Evolutionary conservation across 2,113 vertebrate genomes (phyloP).

Genomic region (Proterorhinus semilunaris): DNA sequence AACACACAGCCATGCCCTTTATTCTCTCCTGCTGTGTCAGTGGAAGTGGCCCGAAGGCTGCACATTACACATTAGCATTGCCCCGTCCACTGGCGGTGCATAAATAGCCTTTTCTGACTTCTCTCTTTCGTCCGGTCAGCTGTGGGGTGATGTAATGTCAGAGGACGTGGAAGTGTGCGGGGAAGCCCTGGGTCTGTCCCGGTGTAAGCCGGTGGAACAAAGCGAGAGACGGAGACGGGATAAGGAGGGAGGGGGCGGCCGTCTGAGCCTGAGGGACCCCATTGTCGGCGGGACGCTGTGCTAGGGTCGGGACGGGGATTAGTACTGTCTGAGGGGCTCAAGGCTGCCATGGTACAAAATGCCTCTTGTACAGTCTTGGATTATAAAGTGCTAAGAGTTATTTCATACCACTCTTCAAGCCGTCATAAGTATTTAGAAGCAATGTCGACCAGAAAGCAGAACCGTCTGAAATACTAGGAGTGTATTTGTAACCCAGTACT

Average conservation of each 20-base stretch:
- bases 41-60: conserved; percentile 17
- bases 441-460: no score
- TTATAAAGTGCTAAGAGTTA: background rate
- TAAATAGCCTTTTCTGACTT: conserved; percentile 46
- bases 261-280: conserved; percentile 57
- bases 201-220: conserved; percentile 55
- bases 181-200: conserved; percentile 52
- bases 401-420: background rate
- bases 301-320: conserved; percentile 43
- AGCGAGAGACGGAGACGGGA: conserved; percentile 30
- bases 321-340: conserved; percentile 5
- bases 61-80: conserved; percentile 21
- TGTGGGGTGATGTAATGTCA: conserved; percentile 73
- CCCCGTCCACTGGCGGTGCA: conserved; percentile 36
- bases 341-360: background rate
- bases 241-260: conserved; percentile 43
- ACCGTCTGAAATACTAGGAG: no score
- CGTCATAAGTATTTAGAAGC: no score
- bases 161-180: conserved; percentile 33
- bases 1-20: background rate
- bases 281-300: conserved; percentile 61
- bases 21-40: conserved; percentile 16
- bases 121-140: conserved; percentile 59
- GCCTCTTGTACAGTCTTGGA: background rate
- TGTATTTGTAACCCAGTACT: no score